phyloP scores from a whole-genome alignment of 2,797 vertebrate genomes.

The Natrix natrix region DNA sequence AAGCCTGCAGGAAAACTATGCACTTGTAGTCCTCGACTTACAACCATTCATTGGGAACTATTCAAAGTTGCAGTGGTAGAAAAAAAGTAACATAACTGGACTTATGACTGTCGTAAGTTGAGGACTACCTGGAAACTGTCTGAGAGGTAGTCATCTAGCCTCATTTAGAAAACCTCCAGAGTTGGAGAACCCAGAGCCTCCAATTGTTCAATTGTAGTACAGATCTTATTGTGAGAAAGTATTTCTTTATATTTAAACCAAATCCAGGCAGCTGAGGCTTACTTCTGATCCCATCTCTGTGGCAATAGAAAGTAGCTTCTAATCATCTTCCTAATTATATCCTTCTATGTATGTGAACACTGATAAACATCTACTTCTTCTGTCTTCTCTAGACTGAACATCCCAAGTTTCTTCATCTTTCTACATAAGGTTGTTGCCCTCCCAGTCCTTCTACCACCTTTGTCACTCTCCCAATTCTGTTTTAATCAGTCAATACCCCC shows the following conservation, averaged over 20 bases:
- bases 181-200: background rate
- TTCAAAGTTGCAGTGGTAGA: too few relatives aligned
- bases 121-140: background rate
- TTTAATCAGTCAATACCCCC: background rate
- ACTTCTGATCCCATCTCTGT: background rate
- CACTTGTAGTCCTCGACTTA: too few relatives aligned
- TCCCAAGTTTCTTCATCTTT: background rate
- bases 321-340: background rate
- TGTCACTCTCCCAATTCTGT: background rate
- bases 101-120: too few relatives aligned
- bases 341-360: background rate
- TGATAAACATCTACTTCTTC: background rate
- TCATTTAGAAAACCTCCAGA: background rate
- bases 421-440: background rate
- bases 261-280: background rate
- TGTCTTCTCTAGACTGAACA: background rate
- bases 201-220: background rate
- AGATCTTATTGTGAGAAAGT: background rate
- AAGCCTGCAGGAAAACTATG: background rate
- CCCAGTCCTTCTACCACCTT: background rate
- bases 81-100: too few relatives aligned
- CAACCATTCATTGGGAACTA: too few relatives aligned
- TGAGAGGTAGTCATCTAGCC: background rate
- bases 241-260: background rate
- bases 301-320: background rate